Evolutionary conservation across 2,888 invertebrate species (phyloP), one percentile per base, ranked within the genome.

Genomic region (Drosophila crucigera): DNA sequence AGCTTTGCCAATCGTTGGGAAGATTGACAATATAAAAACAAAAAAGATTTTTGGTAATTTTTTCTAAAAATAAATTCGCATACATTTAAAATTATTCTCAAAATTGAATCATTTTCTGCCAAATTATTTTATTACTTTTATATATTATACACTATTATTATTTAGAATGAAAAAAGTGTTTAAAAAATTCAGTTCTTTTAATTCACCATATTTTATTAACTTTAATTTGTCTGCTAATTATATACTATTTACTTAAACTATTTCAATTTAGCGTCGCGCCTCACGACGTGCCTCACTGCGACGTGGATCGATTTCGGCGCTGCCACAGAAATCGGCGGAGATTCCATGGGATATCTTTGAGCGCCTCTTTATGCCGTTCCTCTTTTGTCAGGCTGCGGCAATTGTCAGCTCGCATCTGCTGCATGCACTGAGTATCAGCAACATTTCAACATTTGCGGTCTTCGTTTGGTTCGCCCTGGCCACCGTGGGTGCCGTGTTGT

Each of bases 321-420:
- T 94, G 82, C 94, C 95, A 28, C 94, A 94, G 76, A 93, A 95
- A 71, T 92, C 93, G 53, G 94, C 95, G 92, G 96, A 96, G 92
- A 95, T 96, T 78, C 96, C 96, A 72, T 95, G 95, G 95, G 95
- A 95, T 88, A 95, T 95, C 92, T 87, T 93, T 94, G 96, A 96
- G 95, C 92, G 97, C 49, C 96, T 97, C 88, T 94, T 97, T 60
- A 94, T 97, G 87, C 97, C 97, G 37, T 94, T 97, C 70, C 94
- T 97, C 75, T 95, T 97, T 92, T 97, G 97, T 91, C 97, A 97
- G 92, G 97, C 97, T 6, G 95, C 96, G 28, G 96, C 97, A 33
- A 95, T 97, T 70, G 95, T 97, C 78, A 93, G 96, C 55, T 96
- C 97, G 56, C 95, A 96, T 50, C 92, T 96, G 74, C 94, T 97